These are phyloP conservation scores for Chaetorhynchus papuensis DNA, from an alignment of 2,113 vertebrate genomes.

Conservation along the genomic window DNA sequence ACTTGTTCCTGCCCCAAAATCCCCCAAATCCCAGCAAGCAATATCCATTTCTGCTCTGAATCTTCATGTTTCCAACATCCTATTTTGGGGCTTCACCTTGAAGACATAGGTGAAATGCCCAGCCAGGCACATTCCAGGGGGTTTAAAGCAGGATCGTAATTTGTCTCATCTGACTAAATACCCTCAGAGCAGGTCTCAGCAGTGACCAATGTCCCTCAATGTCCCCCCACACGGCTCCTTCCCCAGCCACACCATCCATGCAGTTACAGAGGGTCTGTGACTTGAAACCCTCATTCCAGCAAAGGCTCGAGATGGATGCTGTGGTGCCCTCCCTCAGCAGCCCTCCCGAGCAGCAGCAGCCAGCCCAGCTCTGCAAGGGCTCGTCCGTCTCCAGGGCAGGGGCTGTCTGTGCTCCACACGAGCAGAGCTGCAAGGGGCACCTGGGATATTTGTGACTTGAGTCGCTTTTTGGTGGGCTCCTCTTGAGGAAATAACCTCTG, in stretches of 20 bases:
- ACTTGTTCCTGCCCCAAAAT: not conserved
- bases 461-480: not conserved
- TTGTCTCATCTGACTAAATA: not conserved
- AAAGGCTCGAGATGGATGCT: fast-evolving
- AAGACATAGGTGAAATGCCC: not conserved
- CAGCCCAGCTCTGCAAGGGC: not conserved
- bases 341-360: not conserved
- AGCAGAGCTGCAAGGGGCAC: not conserved
- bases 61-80: not conserved
- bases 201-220: fast-evolving
- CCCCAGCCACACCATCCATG: not conserved
- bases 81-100: not conserved
- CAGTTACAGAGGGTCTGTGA: fast-evolving
- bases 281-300: not conserved
- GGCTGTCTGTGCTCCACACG: fast-evolving
- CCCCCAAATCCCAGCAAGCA: not conserved
- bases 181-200: not conserved
- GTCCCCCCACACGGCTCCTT: not conserved
- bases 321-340: not conserved
- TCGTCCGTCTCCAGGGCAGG: fast-evolving
- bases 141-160: not conserved
- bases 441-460: not conserved
- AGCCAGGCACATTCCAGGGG: not conserved
- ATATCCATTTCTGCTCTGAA: not conserved
- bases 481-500: not conserved